Percentiles rank a stretch among this genome's conserved stretches.
These are phyloP conservation scores for Lagenorhynchus albirostris DNA, from an alignment of 2,113 vertebrate genomes.

Conservation along the genomic window DNA sequence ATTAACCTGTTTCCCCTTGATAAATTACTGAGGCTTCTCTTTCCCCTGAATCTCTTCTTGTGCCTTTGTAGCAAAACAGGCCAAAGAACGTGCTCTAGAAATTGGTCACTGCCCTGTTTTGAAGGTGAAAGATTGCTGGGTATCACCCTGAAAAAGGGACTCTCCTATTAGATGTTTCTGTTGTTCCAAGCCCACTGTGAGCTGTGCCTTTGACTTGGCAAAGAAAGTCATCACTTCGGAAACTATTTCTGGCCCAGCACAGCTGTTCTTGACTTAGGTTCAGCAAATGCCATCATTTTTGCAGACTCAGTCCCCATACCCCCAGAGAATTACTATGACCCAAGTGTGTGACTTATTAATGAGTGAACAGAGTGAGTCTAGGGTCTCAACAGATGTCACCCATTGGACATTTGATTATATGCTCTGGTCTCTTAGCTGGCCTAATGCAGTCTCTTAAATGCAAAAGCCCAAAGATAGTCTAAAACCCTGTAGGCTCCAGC, in stretches of 20 bases:
- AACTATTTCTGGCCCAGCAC: conserved; percentile 52
- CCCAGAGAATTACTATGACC: not conserved
- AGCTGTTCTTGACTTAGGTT: conserved; percentile 24
- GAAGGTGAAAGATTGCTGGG: not conserved
- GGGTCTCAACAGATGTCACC: not conserved
- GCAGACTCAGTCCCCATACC: not conserved
- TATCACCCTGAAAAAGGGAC: conserved; percentile 3
- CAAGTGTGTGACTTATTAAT: not conserved
- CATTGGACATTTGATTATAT: not conserved
- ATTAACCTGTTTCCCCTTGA: conserved; percentile 28
- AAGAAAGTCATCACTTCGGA: not conserved
- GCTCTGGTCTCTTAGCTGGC: not conserved
- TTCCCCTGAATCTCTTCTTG: conserved; percentile 3
- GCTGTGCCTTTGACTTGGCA: conserved; percentile 24
- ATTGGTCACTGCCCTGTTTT: not conserved
- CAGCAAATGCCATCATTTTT: conserved; percentile 38
- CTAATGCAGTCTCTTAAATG: not conserved
- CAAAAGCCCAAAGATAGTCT: not conserved
- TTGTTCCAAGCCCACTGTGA: conserved; percentile 4
- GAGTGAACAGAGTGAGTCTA: conserved; percentile 3
- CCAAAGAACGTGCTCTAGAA: conserved; percentile 27
- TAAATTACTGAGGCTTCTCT: conserved; percentile 11
- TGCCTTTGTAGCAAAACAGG: conserved; percentile 19
- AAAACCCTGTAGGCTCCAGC: not conserved
- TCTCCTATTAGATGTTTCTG: conserved; percentile 21